phyloP scores from a whole-genome alignment of 37 sponge, comb jelly and placozoan genomes.

The Agelas oroides region DNA sequence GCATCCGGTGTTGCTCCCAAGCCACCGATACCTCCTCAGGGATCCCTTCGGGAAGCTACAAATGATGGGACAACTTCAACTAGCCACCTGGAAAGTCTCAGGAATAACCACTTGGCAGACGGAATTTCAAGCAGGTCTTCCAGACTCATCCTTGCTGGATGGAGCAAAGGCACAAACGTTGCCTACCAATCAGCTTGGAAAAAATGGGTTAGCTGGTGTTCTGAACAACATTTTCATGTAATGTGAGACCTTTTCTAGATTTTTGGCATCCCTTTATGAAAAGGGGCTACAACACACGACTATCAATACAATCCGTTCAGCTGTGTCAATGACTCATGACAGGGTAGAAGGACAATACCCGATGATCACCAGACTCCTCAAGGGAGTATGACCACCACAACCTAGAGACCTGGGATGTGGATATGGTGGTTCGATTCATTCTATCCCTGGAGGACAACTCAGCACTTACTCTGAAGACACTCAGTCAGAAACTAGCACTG shows the following conservation, averaged over 20 bases:
- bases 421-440: no score
- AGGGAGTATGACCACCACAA: not conserved
- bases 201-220: not conserved
- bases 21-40: not conserved
- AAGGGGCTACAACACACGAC: not conserved
- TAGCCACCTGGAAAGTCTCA: conserved; percentile 10
- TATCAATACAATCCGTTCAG: not conserved
- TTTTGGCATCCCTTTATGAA: not conserved
- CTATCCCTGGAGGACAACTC: no score
- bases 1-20: not conserved
- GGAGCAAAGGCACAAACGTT: not conserved
- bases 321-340: conserved; percentile 14
- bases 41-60: not conserved
- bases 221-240: no score
- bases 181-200: conserved; percentile 11
- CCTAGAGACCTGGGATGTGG: not conserved
- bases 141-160: not conserved
- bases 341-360: conserved; percentile 4
- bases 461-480: no score
- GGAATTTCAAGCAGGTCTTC: not conserved
- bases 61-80: not conserved
- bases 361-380: not conserved
- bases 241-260: not conserved
- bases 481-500: no score
- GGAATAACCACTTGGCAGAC: not conserved